phyloP scores from a whole-genome alignment of 2,888 invertebrate genomes.

The Phortica okadai region DNA sequence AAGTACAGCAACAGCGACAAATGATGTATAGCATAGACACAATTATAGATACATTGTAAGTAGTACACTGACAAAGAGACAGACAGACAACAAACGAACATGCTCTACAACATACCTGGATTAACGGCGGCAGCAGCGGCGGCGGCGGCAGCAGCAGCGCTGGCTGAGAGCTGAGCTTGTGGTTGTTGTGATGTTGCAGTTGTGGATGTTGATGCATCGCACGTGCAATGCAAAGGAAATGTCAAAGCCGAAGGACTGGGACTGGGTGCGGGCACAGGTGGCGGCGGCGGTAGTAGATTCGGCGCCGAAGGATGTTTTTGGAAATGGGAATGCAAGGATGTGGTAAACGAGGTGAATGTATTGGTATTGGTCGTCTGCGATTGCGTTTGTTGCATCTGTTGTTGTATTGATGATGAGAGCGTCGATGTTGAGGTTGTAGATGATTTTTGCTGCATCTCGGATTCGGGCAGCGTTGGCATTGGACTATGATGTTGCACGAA shows the following conservation, averaged over 20 bases:
- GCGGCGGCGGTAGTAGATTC: slow-evolving; percentile 66
- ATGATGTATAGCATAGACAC: slow-evolving; percentile 37
- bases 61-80: slow-evolving; percentile 13
- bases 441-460: slow-evolving; percentile 63
- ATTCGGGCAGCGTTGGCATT: slow-evolving; percentile 71
- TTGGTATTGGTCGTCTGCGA: slow-evolving; percentile 31
- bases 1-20: slow-evolving; percentile 21
- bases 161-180: slow-evolving; percentile 31
- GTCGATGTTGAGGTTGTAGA: slow-evolving; percentile 55
- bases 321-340: slow-evolving; percentile 71
- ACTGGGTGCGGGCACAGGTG: slow-evolving; percentile 61
- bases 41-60: slow-evolving; percentile 34
- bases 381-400: neutral
- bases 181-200: slow-evolving; percentile 38
- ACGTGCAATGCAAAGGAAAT: slow-evolving; percentile 71
- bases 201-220: slow-evolving; percentile 57
- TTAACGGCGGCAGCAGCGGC: slow-evolving; percentile 50
- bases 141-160: slow-evolving; percentile 43
- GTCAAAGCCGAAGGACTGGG: slow-evolving; percentile 71
- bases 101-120: slow-evolving; percentile 77
- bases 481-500: slow-evolving; percentile 63
- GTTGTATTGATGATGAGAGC: slow-evolving; percentile 44
- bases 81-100: slow-evolving; percentile 54
- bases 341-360: slow-evolving; percentile 41
- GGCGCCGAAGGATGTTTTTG: slow-evolving; percentile 74